Evolutionary conservation across 37 sponge, comb jelly and placozoan species (phyloP), one percentile per base, ranked within the genome.

Genomic region (Geodia barretti): DNA sequence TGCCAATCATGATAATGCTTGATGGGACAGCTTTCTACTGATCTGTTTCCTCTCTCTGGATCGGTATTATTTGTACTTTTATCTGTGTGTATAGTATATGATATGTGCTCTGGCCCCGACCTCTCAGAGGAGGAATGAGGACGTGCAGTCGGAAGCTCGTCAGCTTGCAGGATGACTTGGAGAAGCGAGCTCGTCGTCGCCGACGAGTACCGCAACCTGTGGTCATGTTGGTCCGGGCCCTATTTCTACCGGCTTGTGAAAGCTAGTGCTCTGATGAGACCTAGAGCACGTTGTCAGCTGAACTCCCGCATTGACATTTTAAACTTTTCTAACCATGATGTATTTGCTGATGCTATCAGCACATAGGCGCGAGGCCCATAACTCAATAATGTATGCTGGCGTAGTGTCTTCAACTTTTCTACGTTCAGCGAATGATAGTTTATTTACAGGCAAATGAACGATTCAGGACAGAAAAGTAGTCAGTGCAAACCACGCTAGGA

Each of bases 151-250:
- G 86, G 28, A 90, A 85, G 72, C 43, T 90, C 19, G 54, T 67
- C 20, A 38, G 85, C 0, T 23, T 81, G 41, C 81, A 85, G 41
- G 79, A 80, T 43, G 91, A 90, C 31, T 31, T 90, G 59, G 86
- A 85, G n/a, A 75, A 43, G 26, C 64, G 86, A 19, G 91, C 85
- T 39, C 78, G 73, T 1, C 36, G 62, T n/a, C 2, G 28, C 37
- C 8, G 68, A 36, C 11, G 70, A 74, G 3, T 3, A 32, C 19
- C 14, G 33, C 33, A 68, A 68, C 33, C 32, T 32, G 34, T 25
- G 33, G 17, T 58, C 19, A 19, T 19, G 17, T 20, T 19, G 19
- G 19, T 58, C 60, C 19, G 17, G 60, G 11, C 60, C 19, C 17
- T 11, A 58, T 58, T 19, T 58, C n/a, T n/a, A 33, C 32, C 25